Evolutionary conservation across 2,888 invertebrate species (phyloP).

Genomic region (Lepas anatifera): DNA sequence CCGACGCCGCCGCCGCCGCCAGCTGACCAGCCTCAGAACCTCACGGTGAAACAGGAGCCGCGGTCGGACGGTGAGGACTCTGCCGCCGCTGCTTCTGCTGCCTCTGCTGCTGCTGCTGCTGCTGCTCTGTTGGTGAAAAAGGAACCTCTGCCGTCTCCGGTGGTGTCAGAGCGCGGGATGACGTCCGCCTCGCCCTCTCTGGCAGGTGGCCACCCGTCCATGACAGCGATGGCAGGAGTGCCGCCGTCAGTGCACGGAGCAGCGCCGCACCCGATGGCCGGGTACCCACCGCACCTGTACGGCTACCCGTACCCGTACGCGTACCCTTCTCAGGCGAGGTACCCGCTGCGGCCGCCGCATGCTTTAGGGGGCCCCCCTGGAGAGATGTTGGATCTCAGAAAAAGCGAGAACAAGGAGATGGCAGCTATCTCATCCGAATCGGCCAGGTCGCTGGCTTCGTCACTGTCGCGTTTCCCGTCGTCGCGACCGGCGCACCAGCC

Average conservation of each 20-base stretch:
- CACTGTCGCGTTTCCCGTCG: background rate
- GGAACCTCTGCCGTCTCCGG: background rate
- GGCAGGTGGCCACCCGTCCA: background rate
- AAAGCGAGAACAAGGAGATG: background rate
- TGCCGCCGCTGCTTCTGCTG: background rate
- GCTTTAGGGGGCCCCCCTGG: background rate
- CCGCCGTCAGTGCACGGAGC: background rate
- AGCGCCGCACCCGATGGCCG: slow-evolving; percentile 36
- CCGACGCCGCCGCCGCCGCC: slow-evolving; percentile 22
- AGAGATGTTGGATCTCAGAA: background rate
- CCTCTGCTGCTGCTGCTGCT: background rate
- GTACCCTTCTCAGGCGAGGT: slow-evolving; percentile 22
- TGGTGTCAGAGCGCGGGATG: background rate
- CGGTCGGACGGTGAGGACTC: background rate
- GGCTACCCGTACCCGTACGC: slow-evolving; percentile 26
- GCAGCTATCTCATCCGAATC: background rate
- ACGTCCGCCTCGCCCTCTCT: background rate
- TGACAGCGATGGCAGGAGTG: background rate
- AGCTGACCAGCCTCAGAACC: slow-evolving; percentile 11
- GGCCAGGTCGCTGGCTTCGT: slow-evolving; percentile 13
- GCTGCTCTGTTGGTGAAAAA: background rate
- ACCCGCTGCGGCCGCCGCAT: slow-evolving; percentile 21
- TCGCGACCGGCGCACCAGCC: too few relatives aligned
- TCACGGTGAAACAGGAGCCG: slow-evolving; percentile 12
- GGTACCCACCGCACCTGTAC: slow-evolving; percentile 36